A percentile compares a stretch with the other conserved stretches of the same genome.
Evolutionary conservation across 2,797 vertebrate genomes (phyloP).

Genomic region (Chromobotia macracanthus): DNA sequence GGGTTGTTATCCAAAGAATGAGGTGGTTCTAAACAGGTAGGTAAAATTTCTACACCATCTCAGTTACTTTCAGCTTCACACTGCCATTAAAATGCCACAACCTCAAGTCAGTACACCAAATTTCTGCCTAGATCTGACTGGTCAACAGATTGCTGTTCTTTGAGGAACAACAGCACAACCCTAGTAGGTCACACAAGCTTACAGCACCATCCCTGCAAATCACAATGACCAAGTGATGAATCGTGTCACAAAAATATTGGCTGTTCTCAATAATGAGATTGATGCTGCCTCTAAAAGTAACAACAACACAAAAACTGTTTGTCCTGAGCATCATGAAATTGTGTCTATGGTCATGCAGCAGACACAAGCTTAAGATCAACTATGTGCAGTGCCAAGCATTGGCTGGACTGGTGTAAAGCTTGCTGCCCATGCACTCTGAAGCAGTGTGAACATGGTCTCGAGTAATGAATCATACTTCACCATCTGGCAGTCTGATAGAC

Average conservation of each 20-base stretch:
- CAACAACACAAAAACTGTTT: conserved; percentile 3
- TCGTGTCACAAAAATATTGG: neutral
- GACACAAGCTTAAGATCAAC: conserved; percentile 1
- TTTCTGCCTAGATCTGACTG: neutral
- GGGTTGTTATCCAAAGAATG: neutral
- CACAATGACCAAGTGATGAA: neutral
- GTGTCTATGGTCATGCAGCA: neutral
- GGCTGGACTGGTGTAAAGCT: neutral
- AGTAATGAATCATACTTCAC: conserved; percentile 29
- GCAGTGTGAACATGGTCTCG: neutral
- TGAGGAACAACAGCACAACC: neutral
- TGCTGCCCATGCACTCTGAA: neutral
- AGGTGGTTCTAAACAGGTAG: neutral
- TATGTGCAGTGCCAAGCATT: neutral
- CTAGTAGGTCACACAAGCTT: neutral
- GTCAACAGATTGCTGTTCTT: conserved; percentile 20
- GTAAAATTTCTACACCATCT: neutral
- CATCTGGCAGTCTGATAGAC: conserved; percentile 32
- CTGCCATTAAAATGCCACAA: neutral
- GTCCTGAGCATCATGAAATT: neutral
- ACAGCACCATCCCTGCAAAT: neutral
- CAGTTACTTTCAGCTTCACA: neutral
- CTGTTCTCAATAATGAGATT: neutral
- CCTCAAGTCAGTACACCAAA: neutral
- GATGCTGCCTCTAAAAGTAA: neutral